Percentiles rank a stretch among this genome's conserved stretches.
These are phyloP conservation scores for Drosophila multiciliata DNA, from an alignment of 2,888 invertebrate genomes.

Conservation along the genomic window DNA sequence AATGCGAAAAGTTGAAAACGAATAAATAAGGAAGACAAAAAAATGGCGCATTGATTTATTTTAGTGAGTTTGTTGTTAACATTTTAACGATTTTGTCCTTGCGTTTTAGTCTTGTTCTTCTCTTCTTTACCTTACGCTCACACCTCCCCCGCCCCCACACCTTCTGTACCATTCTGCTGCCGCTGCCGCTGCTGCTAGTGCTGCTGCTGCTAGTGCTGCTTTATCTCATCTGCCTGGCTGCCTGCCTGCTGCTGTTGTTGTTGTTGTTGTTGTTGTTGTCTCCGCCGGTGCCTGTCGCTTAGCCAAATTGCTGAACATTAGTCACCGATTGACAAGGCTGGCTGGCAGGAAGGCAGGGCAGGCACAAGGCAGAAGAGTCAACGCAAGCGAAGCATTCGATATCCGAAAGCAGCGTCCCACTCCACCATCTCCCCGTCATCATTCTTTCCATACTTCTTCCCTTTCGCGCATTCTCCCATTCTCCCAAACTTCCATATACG, in stretches of 20 bases:
- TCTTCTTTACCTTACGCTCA: not conserved
- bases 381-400: slow-evolving; percentile 53
- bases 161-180: not conserved
- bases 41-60: slow-evolving; percentile 78
- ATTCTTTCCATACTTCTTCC: not conserved
- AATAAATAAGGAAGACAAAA: slow-evolving; percentile 67
- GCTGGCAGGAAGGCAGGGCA: slow-evolving; percentile 28
- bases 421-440: too few relatives aligned
- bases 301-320: slow-evolving; percentile 80
- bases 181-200: not conserved
- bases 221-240: slow-evolving; percentile 23
- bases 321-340: slow-evolving; percentile 79
- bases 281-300: slow-evolving; percentile 76
- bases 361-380: slow-evolving; percentile 28
- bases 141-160: not conserved
- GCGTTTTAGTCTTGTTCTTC: slow-evolving; percentile 59
- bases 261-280: slow-evolving; percentile 56
- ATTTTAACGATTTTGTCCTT: slow-evolving; percentile 82
- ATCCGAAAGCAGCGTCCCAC: slow-evolving; percentile 12
- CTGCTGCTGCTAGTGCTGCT: slow-evolving; percentile 2
- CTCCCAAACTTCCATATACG: slow-evolving; percentile 47
- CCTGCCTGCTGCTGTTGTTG: slow-evolving; percentile 24
- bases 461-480: slow-evolving; percentile 1
- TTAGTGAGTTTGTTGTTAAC: slow-evolving; percentile 79
- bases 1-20: slow-evolving; percentile 71